These are phyloP conservation scores for Drosophila trapezifrons DNA, from an alignment of 1,140 invertebrate genomes.

Conservation along the genomic window DNA sequence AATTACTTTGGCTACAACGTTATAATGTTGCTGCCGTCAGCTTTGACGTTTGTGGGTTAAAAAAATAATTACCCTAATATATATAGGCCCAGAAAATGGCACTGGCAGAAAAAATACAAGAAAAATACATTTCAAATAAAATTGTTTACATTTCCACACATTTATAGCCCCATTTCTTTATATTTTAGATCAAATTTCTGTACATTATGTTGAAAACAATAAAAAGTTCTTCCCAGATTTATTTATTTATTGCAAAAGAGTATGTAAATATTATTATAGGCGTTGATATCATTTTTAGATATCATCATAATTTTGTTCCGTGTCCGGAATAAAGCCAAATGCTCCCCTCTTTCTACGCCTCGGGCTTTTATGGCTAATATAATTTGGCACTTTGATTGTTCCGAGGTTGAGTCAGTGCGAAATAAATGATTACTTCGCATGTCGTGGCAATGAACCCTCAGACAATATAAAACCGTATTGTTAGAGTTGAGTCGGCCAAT, in stretches of 20 bases:
- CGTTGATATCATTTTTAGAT: neutral
- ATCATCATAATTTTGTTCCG: slow-evolving; percentile 1
- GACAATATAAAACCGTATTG: slow-evolving; percentile 19
- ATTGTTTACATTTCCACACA: too few relatives aligned
- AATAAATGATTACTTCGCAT: slow-evolving; percentile 75
- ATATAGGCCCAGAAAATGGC: slow-evolving; percentile 34
- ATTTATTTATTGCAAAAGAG: neutral
- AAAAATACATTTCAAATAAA: neutral
- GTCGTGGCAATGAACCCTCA: slow-evolving; percentile 70
- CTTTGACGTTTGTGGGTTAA: slow-evolving; percentile 78
- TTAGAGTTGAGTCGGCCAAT: slow-evolving; percentile 41
- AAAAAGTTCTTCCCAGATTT: neutral
- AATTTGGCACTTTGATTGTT: slow-evolving; percentile 63
- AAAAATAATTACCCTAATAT: slow-evolving; percentile 71
- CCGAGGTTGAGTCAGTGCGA: slow-evolving; percentile 17
- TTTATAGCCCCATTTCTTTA: too few relatives aligned
- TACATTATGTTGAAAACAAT: too few relatives aligned
- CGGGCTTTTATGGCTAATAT: slow-evolving; percentile 53
- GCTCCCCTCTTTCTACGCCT: slow-evolving; percentile 13
- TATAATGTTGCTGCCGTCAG: slow-evolving; percentile 42
- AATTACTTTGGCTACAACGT: slow-evolving; percentile 69
- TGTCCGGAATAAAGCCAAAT: slow-evolving; percentile 17
- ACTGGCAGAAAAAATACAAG: slow-evolving; percentile 6
- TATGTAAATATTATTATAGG: neutral
- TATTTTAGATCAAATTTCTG: too few relatives aligned